Base-by-base conservation (phyloP, 2,888 invertebrate species). In the Apotomis turbidana region DNA sequence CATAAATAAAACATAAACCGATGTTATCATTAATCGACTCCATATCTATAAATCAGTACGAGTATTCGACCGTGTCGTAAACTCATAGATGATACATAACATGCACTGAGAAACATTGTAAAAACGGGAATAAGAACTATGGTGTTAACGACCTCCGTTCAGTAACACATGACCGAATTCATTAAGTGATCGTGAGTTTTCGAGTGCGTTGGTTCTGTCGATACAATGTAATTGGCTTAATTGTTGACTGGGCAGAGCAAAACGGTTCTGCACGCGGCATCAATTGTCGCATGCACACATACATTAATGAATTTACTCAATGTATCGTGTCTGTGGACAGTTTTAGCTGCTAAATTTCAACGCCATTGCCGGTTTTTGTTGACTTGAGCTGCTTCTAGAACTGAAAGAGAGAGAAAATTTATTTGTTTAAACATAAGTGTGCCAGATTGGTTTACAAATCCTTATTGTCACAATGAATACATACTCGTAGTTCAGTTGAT, bases 181-280 rank as follows among this genome's bases (percentile, higher is more conserved):
- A 91, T 90, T 88, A 87, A 87, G 82, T 81, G 86, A 86, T 89
- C 89, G 85, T 82, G 79, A 84, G 78, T 80, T 79, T 82, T 83
- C 87, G 85, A 87, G 86, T 86, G 84, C 81, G 83, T 81, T 78
- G 80, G 76, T 79, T 80, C 76, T 80, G 83, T 80, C 86, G 85
- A 88, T 88, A 89, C 86, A 85, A 84, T 89, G 85, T 90, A 89
- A 92, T 90, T 90, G 90, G 79, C 83, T 87, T 89, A 89, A 91
- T 91, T 89, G 85, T 80, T 82, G 74, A 73, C 67, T 72, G 71
- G 75, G 71, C 69, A 52, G 61, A 64, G 49, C 51, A 54, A 78
- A 72, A 76, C 67, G 74, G 68, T 72, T 38, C 59, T 58, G 59
- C 74, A 71, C 68, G 73, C 72, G 72, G 71, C 55, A 66, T 55